These are phyloP conservation scores for Syrista parreyssii DNA, from an alignment of 2,888 invertebrate genomes.

Conservation along the genomic window DNA sequence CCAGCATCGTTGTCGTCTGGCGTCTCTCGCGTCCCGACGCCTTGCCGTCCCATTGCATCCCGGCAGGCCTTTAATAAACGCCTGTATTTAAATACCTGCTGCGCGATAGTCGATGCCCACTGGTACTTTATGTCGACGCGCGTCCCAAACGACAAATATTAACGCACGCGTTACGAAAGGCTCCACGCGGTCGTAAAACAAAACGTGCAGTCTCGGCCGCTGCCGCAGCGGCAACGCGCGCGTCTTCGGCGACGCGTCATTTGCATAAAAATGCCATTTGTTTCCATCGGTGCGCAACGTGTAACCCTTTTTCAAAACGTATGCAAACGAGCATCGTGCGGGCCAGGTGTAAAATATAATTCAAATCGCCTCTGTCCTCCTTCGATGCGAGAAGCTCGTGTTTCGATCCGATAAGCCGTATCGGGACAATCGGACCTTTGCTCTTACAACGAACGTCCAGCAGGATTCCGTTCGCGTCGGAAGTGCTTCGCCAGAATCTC, in stretches of 20 bases:
- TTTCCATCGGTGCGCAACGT: slow-evolving; percentile 43
- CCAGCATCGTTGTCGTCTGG: too few relatives aligned
- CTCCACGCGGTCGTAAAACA: slow-evolving; percentile 49
- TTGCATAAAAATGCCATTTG: slow-evolving; percentile 56
- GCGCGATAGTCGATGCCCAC: too few relatives aligned
- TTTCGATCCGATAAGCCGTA: slow-evolving; percentile 30
- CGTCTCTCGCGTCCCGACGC: too few relatives aligned
- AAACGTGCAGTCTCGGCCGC: slow-evolving; percentile 28
- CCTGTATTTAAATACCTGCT: too few relatives aligned
- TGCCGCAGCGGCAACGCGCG: slow-evolving; percentile 1
- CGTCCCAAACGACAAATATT: too few relatives aligned
- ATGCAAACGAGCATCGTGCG: slow-evolving; percentile 48
- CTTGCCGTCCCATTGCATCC: too few relatives aligned
- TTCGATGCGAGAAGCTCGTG: slow-evolving; percentile 20
- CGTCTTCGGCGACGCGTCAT: slow-evolving; percentile 34
- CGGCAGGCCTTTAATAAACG: too few relatives aligned
- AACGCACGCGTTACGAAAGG: slow-evolving; percentile 36
- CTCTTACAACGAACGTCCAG: slow-evolving; percentile 54
- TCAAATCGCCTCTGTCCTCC: slow-evolving; percentile 30
- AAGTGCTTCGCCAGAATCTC: slow-evolving; percentile 27
- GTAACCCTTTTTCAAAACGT: slow-evolving; percentile 45
- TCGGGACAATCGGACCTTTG: slow-evolving; percentile 38
- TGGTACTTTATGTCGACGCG: too few relatives aligned
- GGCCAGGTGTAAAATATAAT: slow-evolving; percentile 50
- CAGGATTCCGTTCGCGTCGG: slow-evolving; percentile 41